A percentile compares a stretch with the other conserved stretches of the same genome.
Conservation (phyloP, 2,113 vertebrate species). For the Nothocercus julius region DNA sequence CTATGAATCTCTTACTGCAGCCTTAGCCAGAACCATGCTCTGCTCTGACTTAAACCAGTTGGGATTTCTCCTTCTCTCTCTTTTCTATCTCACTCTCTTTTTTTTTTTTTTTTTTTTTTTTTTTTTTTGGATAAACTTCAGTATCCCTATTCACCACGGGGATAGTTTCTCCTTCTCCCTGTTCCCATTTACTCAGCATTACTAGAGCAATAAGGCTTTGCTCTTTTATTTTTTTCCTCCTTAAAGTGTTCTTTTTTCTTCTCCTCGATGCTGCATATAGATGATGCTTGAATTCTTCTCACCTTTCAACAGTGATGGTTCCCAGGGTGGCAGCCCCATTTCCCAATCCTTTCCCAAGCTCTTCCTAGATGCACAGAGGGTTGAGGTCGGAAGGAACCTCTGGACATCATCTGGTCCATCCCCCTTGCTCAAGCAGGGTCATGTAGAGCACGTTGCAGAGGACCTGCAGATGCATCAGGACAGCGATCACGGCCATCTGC, state of each 20-base stretch:
- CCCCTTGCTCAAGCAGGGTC: no score
- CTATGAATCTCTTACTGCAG: neutral
- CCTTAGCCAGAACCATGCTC: neutral
- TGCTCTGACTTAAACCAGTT: neutral
- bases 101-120: neutral
- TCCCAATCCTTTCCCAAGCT: neutral
- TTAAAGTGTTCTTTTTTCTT: neutral
- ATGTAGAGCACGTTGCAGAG: no score
- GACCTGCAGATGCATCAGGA: rapidly evolving
- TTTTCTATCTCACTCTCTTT: neutral
- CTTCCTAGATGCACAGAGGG: neutral
- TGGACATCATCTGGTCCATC: no score
- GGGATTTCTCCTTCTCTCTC: neutral
- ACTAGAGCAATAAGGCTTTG: neutral
- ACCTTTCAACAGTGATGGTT: neutral
- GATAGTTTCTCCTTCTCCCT: neutral
- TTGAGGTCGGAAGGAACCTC: no score
- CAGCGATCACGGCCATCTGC: neutral
- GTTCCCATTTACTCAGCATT: neutral
- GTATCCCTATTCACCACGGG: neutral
- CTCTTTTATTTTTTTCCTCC: neutral
- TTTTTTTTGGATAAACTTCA: neutral
- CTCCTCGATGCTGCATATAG: neutral
- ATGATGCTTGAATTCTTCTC: neutral
- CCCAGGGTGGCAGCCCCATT: neutral